phyloP scores from a whole-genome alignment of 2,888 invertebrate genomes.

The Homarus gammarus region DNA sequence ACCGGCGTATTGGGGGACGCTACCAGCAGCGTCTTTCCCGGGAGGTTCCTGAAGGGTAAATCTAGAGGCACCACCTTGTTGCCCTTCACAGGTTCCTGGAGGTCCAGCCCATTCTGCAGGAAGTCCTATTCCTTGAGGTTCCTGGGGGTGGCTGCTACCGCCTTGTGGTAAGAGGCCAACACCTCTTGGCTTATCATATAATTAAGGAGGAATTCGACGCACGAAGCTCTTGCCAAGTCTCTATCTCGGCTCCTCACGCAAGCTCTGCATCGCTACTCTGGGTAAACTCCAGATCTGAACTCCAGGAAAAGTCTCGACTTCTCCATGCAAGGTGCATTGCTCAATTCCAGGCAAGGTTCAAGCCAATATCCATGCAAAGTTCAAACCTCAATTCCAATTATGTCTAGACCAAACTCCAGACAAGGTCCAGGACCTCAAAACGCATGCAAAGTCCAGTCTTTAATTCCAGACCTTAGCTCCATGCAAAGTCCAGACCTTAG shows the following conservation, averaged over 20 bases:
- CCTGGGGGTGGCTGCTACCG: constrained; percentile 12
- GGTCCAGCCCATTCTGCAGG: constrained; percentile 13
- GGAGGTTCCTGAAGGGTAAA: constrained; percentile 1
- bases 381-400: neutral
- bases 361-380: neutral
- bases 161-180: neutral
- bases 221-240: neutral
- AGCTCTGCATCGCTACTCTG: neutral
- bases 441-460: neutral
- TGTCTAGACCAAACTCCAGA: neutral
- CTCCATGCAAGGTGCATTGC: no score
- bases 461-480: neutral
- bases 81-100: neutral
- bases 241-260: no score
- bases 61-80: no score
- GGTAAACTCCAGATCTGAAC: neutral
- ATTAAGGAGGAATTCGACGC: neutral
- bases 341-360: neutral
- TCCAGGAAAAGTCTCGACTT: no score
- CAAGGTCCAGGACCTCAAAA: neutral
- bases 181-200: neutral
- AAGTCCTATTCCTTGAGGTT: neutral
- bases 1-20: neutral
- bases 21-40: neutral
- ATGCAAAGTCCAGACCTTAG: neutral